A percentile compares a stretch with the other conserved stretches of the same genome.
Conservation (phyloP, 2,888 invertebrate species). For the Xestia rhomboidea region DNA sequence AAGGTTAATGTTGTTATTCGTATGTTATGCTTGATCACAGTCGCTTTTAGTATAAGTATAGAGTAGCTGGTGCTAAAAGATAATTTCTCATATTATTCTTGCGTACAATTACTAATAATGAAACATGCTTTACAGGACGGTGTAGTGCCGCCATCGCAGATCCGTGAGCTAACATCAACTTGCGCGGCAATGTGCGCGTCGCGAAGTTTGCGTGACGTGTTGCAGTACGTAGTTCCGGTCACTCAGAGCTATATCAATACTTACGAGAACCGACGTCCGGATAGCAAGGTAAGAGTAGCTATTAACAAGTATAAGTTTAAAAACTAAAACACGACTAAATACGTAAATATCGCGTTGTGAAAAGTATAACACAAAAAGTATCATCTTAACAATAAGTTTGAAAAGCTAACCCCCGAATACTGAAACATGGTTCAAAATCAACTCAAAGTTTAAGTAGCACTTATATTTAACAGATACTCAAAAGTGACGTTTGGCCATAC, state of each 20-base stretch:
- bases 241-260: slow-evolving; percentile 76
- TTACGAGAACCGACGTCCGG: slow-evolving; percentile 75
- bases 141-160: slow-evolving; percentile 75
- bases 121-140: slow-evolving; percentile 76
- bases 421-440: too few relatives aligned
- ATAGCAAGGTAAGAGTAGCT: slow-evolving; percentile 74
- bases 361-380: not conserved
- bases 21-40: not conserved
- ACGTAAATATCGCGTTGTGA: not conserved
- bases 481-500: too few relatives aligned
- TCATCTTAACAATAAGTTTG: not conserved
- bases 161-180: slow-evolving; percentile 91
- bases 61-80: not conserved
- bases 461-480: too few relatives aligned
- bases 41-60: not conserved
- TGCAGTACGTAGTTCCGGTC: slow-evolving; percentile 85
- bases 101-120: not conserved
- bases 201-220: slow-evolving; percentile 82
- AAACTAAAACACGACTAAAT: not conserved
- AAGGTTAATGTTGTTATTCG: not conserved
- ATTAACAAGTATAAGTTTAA: not conserved
- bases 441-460: too few relatives aligned
- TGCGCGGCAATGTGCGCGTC: slow-evolving; percentile 95
- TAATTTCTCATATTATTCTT: not conserved
- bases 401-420: not conserved